Percentiles rank a stretch among this genome's conserved stretches.
Conservation (phyloP, 2,113 vertebrate species). For the Tragelaphus imberbis region DNA sequence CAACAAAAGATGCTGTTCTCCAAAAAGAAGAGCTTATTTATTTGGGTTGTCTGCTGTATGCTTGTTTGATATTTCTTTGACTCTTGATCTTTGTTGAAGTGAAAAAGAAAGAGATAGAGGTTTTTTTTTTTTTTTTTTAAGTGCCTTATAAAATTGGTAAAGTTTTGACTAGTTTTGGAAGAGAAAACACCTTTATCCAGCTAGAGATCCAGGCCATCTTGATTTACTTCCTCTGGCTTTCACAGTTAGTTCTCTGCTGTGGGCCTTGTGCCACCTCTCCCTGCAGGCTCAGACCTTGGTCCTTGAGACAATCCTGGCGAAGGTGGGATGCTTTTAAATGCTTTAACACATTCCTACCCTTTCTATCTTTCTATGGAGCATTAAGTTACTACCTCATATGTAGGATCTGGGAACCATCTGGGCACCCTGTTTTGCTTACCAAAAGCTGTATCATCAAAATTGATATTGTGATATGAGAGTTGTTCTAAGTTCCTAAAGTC, state of each 20-base stretch:
- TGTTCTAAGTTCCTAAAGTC: neutral
- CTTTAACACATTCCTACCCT: neutral
- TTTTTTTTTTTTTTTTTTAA: neutral
- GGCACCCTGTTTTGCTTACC: neutral
- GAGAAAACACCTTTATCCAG: neutral
- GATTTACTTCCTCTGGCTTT: neutral
- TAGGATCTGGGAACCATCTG: neutral
- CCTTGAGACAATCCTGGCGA: neutral
- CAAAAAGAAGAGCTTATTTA: slow-evolving; percentile 43
- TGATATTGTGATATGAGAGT: neutral
- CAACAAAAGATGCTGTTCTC: slow-evolving; percentile 33
- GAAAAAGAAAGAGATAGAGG: neutral
- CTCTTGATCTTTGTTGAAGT: slow-evolving; percentile 30
- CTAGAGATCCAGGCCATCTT: neutral
- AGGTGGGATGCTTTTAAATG: neutral
- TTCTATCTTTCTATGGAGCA: neutral
- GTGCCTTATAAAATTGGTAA: neutral
- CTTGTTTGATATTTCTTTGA: slow-evolving; percentile 45
- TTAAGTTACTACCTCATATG: neutral
- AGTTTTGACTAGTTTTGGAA: neutral
- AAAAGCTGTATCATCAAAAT: neutral
- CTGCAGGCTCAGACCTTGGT: neutral
- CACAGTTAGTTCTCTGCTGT: neutral
- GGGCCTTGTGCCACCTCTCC: neutral
- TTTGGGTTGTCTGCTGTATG: neutral